Conservation (phyloP, 2,888 invertebrate genomes). For the Cosmia pyralina region DNA sequence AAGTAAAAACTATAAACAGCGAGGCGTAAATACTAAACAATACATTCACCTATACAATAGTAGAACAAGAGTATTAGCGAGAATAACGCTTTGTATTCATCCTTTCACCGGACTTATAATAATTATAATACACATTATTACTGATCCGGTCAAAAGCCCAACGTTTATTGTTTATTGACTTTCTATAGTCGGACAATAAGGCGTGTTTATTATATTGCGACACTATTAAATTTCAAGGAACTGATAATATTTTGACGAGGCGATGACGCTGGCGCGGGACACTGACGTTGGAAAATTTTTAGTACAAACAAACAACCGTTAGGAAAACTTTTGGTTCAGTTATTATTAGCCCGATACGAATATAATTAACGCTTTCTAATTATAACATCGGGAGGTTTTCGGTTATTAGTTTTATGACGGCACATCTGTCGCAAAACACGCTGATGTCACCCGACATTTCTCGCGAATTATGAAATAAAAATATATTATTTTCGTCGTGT, state of each 20-base stretch:
- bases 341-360: constrained; percentile 59
- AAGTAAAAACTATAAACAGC: constrained; percentile 19
- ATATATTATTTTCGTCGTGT: background rate
- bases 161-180: constrained; percentile 37
- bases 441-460: background rate
- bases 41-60: constrained; percentile 26
- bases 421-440: constrained; percentile 10
- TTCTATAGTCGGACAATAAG: constrained; percentile 24
- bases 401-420: constrained; percentile 6
- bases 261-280: constrained; percentile 50
- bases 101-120: constrained; percentile 21
- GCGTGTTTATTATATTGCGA: constrained; percentile 45
- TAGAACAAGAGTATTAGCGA: constrained; percentile 12
- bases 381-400: constrained; percentile 34
- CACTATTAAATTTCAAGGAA: constrained; percentile 64
- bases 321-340: constrained; percentile 71
- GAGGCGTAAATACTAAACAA: constrained; percentile 20
- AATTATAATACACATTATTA: constrained; percentile 33
- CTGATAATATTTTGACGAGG: constrained; percentile 64
- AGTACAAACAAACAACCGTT: constrained; percentile 74
- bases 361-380: constrained; percentile 42
- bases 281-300: constrained; percentile 64
- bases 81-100: constrained; percentile 35
- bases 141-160: constrained; percentile 39
- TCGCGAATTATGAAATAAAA: background rate